Evolutionary conservation across 2,113 vertebrate species (phyloP), one percentile per base, ranked within the genome.

Genomic region (Erpornis zantholeuca): DNA sequence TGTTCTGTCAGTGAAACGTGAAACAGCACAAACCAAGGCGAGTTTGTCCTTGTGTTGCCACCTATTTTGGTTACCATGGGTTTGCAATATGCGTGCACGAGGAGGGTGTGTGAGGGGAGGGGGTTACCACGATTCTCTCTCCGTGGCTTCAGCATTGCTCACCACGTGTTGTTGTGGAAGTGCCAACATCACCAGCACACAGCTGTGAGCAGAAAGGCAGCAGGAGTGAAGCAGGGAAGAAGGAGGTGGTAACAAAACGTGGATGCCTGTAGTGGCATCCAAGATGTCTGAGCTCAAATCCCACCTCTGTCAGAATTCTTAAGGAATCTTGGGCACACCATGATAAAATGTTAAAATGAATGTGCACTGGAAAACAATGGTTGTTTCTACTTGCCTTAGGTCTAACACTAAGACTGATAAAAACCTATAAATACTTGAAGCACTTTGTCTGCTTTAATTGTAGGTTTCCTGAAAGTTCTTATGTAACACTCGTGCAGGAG

Each of bases 161-260:
- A 15, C 60, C n/a, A 3, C 1, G 13, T 3, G 4, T 0, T 52
- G 50, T 0, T 59, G 56, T 49, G 64, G 47, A 70, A 75, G 27
- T 27, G 60, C 42, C 56, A 63, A 0, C 66, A n/a, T 9, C 28
- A 65, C 31, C 54, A 24, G 64, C 7, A 75, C 29, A 14, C 6
- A 73, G n/a, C 31, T 23, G 1, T 10, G 21, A 88, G 60, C 1
- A 5, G 76, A 78, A 75, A 92, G 60, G 79, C 64, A 86, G 71
- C 79, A 63, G 57, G 27, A 78, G 8, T 0, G 8, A 86, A 71
- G 50, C 47, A 36, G 4, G 22, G 53, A 70, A 68, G 11, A 12
- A 79, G 42, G 42, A 61, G 38, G 47, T 0, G 3, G 16, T 17
- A 72, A 85, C 0, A 0, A 36, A 88, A 76, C 13, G 14, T 42